phyloP scores from a whole-genome alignment of 2,888 invertebrate species.

The Sinohyriopsis cumingii region DNA sequence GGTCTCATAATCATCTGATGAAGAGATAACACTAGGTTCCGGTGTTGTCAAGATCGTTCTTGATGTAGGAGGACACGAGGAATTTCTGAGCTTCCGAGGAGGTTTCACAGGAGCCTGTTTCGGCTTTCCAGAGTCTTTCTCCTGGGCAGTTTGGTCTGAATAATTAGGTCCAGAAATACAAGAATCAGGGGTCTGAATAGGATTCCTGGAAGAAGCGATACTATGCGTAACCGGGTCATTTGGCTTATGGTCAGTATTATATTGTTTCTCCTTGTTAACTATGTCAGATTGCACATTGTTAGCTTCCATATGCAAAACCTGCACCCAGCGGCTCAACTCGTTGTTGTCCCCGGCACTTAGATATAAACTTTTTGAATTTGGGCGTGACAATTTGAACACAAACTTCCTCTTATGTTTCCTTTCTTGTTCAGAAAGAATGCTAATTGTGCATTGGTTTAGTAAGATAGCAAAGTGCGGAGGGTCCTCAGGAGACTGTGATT shows the following conservation, averaged over 20 bases:
- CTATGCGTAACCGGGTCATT: no score
- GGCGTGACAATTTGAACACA: constrained; percentile 57
- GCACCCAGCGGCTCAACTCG: constrained; percentile 56
- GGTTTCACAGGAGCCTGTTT: constrained; percentile 29
- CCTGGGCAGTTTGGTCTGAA: no score
- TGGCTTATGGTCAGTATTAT: no score
- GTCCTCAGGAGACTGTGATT: constrained; percentile 46
- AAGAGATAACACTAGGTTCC: constrained; percentile 35
- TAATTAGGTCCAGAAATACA: no score
- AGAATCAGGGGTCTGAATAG: no score
- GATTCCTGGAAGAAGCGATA: no score
- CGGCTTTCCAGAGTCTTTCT: constrained; percentile 7
- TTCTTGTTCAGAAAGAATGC: constrained; percentile 42
- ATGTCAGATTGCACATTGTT: constrained; percentile 39
- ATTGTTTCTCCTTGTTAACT: neutral
- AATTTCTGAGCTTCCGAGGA: constrained; percentile 18
- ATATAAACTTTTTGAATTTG: constrained; percentile 49
- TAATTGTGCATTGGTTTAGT: constrained; percentile 48
- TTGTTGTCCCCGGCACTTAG: constrained; percentile 46
- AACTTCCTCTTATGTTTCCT: constrained; percentile 46
- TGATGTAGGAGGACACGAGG: constrained; percentile 31
- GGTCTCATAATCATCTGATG: constrained; percentile 15
- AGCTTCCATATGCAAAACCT: constrained; percentile 54
- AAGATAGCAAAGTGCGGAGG: constrained; percentile 44
- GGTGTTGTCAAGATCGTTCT: constrained; percentile 15